Evolutionary conservation across 1,140 invertebrate genomes (phyloP).

Genomic region (Trichonephila clavipes): DNA sequence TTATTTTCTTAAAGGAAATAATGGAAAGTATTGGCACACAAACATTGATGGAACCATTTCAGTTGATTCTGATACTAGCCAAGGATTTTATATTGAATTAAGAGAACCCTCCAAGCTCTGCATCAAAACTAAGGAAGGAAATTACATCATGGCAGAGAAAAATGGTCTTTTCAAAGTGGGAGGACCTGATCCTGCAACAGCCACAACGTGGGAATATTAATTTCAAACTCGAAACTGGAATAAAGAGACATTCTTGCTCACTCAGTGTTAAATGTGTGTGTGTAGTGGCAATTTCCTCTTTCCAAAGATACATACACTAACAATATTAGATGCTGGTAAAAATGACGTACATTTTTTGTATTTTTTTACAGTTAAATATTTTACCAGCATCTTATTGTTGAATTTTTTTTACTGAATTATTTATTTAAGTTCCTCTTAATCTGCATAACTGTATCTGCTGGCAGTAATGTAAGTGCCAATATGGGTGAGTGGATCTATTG

Average conservation of each 20-base stretch:
- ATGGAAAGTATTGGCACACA: conserved; percentile 95
- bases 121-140: conserved; percentile 89
- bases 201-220: conserved; percentile 97
- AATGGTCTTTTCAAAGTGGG: conserved; percentile 95
- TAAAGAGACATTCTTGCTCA: conserved; percentile 63
- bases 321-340: conserved; percentile 25
- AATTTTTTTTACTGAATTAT: conserved; percentile 1
- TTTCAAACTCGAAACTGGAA: neutral
- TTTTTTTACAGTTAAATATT: conserved; percentile 38
- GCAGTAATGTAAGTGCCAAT: conserved; percentile 65
- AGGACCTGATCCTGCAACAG: conserved; percentile 88
- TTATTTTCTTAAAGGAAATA: conserved; percentile 86
- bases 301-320: conserved; percentile 64
- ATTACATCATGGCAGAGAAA: conserved; percentile 94
- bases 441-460: conserved; percentile 58
- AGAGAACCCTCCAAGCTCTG: conserved; percentile 94
- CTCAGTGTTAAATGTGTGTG: conserved; percentile 55
- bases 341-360: neutral
- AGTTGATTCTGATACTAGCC: conserved; percentile 91
- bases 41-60: conserved; percentile 90
- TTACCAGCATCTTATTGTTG: conserved; percentile 14
- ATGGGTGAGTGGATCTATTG: conserved; percentile 11
- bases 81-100: conserved; percentile 95
- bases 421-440: conserved; percentile 31
- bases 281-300: conserved; percentile 70